Base-by-base conservation (phyloP, 2,797 vertebrate species). In the Anisognathus igniventris region DNA sequence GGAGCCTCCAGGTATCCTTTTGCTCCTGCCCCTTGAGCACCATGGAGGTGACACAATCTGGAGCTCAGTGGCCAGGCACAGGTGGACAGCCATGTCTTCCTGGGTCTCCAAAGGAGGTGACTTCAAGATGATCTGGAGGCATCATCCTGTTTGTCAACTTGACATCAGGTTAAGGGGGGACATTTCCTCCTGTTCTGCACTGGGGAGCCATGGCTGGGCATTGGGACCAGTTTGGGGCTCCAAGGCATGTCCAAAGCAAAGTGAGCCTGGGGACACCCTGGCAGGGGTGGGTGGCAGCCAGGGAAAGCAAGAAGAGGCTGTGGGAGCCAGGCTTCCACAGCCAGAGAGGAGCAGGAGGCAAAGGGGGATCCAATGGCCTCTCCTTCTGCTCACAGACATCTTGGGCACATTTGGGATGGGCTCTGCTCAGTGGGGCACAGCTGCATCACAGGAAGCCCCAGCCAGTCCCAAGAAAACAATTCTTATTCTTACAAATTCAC, bases 11-110 rank as follows among this genome's bases (percentile, higher is more conserved):
- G 22, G 28, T 9, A 50, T 13, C 7, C 15, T 19, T 77, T n/a
- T 51, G 30, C 48, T 80, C 28, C 61, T 62, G 60, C 10, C 37
- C 30, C 53, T 39, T 20, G 20, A 56, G 50, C 1, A 1, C 42
- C 3, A 0, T 7, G 51, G 39, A 80, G 39, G 47, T 66, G 76
- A 42, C 20, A 7, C 0, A 1, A 31, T 42, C 64, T 1, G 0
- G 42, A 76, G 54, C 11, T 71, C 67, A 42, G 51, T 39, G 56
- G n/a, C n/a, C 51, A 57, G 62, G 35, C 35, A 25, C 30, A 54
- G 17, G 18, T 5, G 18, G 19, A 60, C 45, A 42, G 73, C 30
- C 37, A 60, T 10, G 10, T 7, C 42, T 30, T 68, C 45, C 23
- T 37, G 30, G 6, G 2, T 81, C 9, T 73, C 47, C 71, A 81